Percentiles rank a stretch among this genome's conserved stretches.
phyloP scores from a whole-genome alignment of 2,888 invertebrate genomes.

The Fragum whitleyi region DNA sequence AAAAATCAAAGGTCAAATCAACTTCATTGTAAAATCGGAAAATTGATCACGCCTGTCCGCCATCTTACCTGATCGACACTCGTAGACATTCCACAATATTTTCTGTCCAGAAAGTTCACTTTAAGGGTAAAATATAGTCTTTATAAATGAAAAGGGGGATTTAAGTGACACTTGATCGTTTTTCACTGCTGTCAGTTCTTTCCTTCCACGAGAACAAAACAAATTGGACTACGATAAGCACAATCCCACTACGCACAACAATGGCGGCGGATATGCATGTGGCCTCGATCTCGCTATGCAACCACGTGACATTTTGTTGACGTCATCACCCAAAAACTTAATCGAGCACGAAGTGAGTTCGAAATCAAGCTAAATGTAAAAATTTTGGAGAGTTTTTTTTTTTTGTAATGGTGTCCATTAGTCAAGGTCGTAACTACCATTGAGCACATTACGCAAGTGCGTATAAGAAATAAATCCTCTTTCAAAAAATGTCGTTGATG shows the following conservation, averaged over 20 bases:
- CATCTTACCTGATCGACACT: slow-evolving; percentile 83
- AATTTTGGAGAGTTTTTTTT: no score
- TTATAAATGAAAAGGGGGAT: slow-evolving; percentile 44
- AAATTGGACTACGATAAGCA: slow-evolving; percentile 8
- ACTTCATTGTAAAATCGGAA: slow-evolving; percentile 33
- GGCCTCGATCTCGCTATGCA: slow-evolving; percentile 80
- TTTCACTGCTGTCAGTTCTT: slow-evolving; percentile 6
- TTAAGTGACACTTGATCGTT: slow-evolving; percentile 7
- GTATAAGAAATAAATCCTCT: no score
- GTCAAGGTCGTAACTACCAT: no score
- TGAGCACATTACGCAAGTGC: no score
- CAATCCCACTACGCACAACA: slow-evolving; percentile 74
- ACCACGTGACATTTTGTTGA: slow-evolving; percentile 78
- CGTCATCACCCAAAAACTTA: slow-evolving; percentile 60
- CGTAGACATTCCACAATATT: slow-evolving; percentile 82
- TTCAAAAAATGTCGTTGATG: no score
- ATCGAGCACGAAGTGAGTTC: background rate
- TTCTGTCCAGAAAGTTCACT: slow-evolving; percentile 54
- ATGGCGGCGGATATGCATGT: slow-evolving; percentile 83
- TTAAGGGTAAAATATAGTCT: slow-evolving; percentile 61
- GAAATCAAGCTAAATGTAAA: no score
- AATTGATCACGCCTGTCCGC: slow-evolving; percentile 58
- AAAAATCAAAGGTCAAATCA: slow-evolving; percentile 25
- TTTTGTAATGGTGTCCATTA: no score
- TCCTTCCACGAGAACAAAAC: background rate